phyloP scores from a whole-genome alignment of 2,797 vertebrate genomes.

The Ctenosaura bakeri region DNA sequence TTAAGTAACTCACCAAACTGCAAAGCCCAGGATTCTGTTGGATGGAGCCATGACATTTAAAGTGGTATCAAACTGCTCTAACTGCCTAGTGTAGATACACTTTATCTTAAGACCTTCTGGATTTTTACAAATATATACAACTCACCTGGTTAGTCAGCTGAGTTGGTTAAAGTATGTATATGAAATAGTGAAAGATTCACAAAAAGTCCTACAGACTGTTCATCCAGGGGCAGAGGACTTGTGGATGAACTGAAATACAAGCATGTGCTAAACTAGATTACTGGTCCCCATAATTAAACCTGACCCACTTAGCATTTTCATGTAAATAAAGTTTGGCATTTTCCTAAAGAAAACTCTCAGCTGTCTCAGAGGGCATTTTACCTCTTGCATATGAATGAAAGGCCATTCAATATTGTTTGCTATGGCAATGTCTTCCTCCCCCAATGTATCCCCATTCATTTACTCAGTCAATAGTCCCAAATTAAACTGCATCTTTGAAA shows the following conservation, averaged over 20 bases:
- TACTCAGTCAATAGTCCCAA: conserved; percentile 73
- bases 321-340: conserved; percentile 64
- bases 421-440: neutral
- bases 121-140: too few species aligned
- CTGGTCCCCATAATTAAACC: conserved; percentile 64
- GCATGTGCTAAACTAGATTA: conserved; percentile 27
- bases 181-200: neutral
- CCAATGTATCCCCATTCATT: conserved; percentile 41
- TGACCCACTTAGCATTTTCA: conserved; percentile 55
- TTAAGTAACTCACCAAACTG: too few species aligned
- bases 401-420: conserved; percentile 30
- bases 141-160: too few species aligned
- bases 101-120: too few species aligned
- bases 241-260: neutral
- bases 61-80: too few species aligned
- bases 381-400: conserved; percentile 62
- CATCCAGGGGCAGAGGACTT: neutral
- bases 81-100: too few species aligned
- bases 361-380: conserved; percentile 64
- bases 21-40: too few species aligned
- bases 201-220: neutral
- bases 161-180: neutral
- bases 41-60: too few species aligned
- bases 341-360: conserved; percentile 31
- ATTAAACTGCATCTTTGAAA: conserved; percentile 74